Percentiles rank a stretch among this genome's conserved stretches.
Conservation (phyloP, 2,797 vertebrate genomes). For the Brachyalestes nurse region DNA sequence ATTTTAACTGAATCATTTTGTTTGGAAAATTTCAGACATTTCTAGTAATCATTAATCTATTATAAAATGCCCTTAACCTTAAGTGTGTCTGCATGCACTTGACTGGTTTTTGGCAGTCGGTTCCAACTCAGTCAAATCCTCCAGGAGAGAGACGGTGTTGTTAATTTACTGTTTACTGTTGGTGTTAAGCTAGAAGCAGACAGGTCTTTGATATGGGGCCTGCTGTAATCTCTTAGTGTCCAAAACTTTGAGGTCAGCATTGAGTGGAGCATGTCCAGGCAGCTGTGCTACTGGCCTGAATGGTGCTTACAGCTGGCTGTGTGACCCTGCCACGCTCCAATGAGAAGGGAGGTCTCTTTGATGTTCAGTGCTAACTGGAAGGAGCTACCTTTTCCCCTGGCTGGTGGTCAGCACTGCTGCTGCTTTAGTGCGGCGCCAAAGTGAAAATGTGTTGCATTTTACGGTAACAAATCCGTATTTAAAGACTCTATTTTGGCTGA, state of each 20-base stretch:
- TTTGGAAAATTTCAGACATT: no score
- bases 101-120: neutral
- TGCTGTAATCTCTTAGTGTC: constrained; percentile 21
- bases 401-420: neutral
- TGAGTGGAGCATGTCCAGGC: constrained; percentile 12
- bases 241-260: constrained; percentile 13
- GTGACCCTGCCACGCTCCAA: constrained; percentile 20
- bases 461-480: no score
- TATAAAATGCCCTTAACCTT: neutral
- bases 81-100: neutral
- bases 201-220: neutral
- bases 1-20: no score
- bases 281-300: constrained; percentile 5
- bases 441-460: no score
- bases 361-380: constrained; percentile 6
- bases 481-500: neutral
- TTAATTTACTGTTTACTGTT: neutral
- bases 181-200: neutral
- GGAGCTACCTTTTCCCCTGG: neutral
- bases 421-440: neutral
- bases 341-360: constrained; percentile 5
- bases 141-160: neutral
- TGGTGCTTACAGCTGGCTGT: constrained; percentile 8
- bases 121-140: neutral
- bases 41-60: no score